Base-by-base conservation (phyloP, 2,113 vertebrate species). In the Orcinus orca region DNA sequence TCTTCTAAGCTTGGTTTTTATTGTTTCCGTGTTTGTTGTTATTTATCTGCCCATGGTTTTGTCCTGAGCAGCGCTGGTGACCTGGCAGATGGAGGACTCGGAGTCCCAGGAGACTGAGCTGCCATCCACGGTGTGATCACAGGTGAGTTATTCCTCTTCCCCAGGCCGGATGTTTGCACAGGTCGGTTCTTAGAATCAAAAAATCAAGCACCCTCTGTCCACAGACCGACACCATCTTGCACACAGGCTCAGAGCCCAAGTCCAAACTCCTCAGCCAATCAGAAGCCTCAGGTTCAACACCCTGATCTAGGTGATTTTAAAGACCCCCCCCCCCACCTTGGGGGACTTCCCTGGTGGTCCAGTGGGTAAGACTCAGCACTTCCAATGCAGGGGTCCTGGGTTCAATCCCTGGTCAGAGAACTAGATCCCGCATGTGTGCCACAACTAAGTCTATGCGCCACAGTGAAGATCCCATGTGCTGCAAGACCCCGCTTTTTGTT, bases 91-190 rank as follows among this genome's bases (percentile, higher is more conserved):
- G 82, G 50, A 50, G 29, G 41, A 38, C 14, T 0, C 3, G 18
- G 31, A 13, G 1, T 8, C 20, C 29, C 9, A 0, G 25, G 31
- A 80, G 21, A 36, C 68, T 55, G 84, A 87, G 74, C 2, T 15
- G 33, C 21, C 2, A 0, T 0, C 0, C 36, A 25, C 0, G 0
- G 9, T 1, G 2, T 14, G 41, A 33, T 8, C 29, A 0, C 1
- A 20, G 68, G 83, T 87, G 41, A 62, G 88, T 71, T 3, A 2
- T 15, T 87, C 74, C 67, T 87, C 20, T 14, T 15, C 62, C 58
- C 41, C 38, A 23, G 21, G 11, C 23, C 6, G 2, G 36, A 63
- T 0, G 0, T 53, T 44, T 29, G 21, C 67, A 38, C 11, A 10
- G 26, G 2, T 77, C 3, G 0, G 36, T 62, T 67, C 63, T 4